Base-by-base conservation (phyloP, 35 echinoderm and acorn worm species). In the Strongylocentrotus purpuratus region DNA sequence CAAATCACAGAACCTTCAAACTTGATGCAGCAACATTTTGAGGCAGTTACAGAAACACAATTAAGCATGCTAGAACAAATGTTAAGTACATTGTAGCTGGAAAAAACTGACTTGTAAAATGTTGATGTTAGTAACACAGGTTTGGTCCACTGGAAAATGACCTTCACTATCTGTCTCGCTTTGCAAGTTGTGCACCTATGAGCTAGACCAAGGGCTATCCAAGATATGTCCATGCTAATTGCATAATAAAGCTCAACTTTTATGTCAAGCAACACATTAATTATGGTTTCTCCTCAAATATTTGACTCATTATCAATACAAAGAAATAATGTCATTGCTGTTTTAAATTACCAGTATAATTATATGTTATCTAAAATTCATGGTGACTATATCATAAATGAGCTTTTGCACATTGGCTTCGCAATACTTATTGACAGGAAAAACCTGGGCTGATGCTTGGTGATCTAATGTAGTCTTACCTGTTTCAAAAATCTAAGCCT, bases 141-240 rank as follows among this genome's bases (percentile, higher is more conserved):
- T 78, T 78, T 78, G 65, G 65, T 78, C 65, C 65, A 78, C 65
- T 78, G 65, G 65, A 78, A 78, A 78, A 78, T 78, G 65, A 70
- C 61, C 2, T 70, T 70, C 61, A 25, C 25, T 70, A 28, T 70
- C 17, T 25, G 5, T 70, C 22, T 22, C 61, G 28, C 4, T 70
- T 70, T 70, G 5, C n/a, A 25, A 28, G 61, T 5, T 70, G 5
- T 20, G 5, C 25, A 70, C 1, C 25, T 70, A 2, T 14, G 5
- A 70, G 25, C 61, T 52, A 52, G 48, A 52, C 0, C 48, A 52
- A 52, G 48, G 8, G 48, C 6, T 28, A 28, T 70, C 22, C 61
- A 25, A 28, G 61, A 28, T 25, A 25, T 28, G 48, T 52, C 8
- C 48, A 52, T 52, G 48, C 2, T 52, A 8, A 52, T 10, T 52